Evolutionary conservation across 2,888 invertebrate species (phyloP), one percentile per base, ranked within the genome.

Genomic region (Spodoptera picta): DNA sequence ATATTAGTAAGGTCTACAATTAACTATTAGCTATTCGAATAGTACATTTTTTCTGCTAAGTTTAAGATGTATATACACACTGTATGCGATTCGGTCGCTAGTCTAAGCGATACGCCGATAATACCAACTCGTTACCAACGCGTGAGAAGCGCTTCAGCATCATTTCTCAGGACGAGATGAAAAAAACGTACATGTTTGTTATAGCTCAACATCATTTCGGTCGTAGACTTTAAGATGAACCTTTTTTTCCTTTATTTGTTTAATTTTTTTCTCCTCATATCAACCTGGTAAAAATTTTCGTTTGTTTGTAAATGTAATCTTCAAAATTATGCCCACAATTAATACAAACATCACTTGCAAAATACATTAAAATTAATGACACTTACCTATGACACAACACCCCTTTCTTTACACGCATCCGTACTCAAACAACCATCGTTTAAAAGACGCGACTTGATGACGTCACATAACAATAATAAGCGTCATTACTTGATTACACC

Each of bases 391-490:
- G 56, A 61, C 49, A 49, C 41, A 55, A 55, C 36, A 74, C 69
- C 80, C 84, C 81, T 81, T 83, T 82, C 80, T 85, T 85, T 87
- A 92, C 93, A 92, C 85, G 91, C 83, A 84, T 90, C 86, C 84
- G 81, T 89, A 92, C 93, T 93, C 83, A 81, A 75, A 77, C 85
- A 83, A 83, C 82, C 89, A 88, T 93, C 86, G 85, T 79, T 80
- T 84, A 85, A 91, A 90, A 86, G 84, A 78, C 79, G 80, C 77
- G 79, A 74, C 84, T 82, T 87, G 83, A 88, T 88, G 85, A 85
- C 82, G 72, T 68, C 76, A 81, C 86, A 88, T 91, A 83, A 84
- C 69, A 78, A 82, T 91, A 91, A 91, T 91, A 87, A 86, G 86
- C 82, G 81, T 87, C 87, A 90, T 92, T 88, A 90, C 61, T 65